Percentiles rank a stretch among this genome's conserved stretches.
Evolutionary conservation across 1,140 invertebrate species (phyloP).

Genomic region (Protaetia brevitarsis): DNA sequence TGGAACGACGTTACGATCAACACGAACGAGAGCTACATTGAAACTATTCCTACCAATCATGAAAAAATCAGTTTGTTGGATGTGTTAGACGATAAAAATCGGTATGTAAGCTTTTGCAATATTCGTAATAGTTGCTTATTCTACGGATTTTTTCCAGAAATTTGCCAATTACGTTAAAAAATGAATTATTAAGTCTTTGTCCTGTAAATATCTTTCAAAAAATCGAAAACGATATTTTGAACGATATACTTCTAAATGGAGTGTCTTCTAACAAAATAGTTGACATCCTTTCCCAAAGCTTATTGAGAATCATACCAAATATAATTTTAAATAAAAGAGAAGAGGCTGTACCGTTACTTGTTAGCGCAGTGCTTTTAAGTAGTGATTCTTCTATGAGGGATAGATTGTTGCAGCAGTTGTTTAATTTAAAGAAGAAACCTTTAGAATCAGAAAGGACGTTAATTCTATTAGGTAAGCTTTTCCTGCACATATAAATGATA

Average conservation of each 20-base stretch:
- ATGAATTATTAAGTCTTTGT: conserved; percentile 53
- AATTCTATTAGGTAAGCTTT: conserved; percentile 59
- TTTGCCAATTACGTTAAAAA: conserved; percentile 45
- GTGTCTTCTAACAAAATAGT: conserved; percentile 49
- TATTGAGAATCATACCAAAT: conserved; percentile 67
- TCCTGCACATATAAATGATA: neutral
- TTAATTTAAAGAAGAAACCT: conserved; percentile 75
- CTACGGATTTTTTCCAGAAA: conserved; percentile 23
- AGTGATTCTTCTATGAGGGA: conserved; percentile 60
- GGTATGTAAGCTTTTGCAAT: neutral
- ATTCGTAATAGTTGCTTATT: neutral
- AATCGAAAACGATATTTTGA: conserved; percentile 43
- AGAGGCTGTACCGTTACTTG: conserved; percentile 69
- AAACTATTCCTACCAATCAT: conserved; percentile 8
- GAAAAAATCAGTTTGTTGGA: conserved; percentile 19
- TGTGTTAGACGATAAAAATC: neutral
- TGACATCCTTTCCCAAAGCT: conserved; percentile 50
- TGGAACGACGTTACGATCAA: conserved; percentile 41
- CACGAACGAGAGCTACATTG: conserved; percentile 20
- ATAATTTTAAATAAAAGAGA: conserved; percentile 68
- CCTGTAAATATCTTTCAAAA: conserved; percentile 45
- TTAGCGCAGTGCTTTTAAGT: conserved; percentile 65
- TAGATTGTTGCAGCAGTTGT: conserved; percentile 65
- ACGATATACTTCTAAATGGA: conserved; percentile 49
- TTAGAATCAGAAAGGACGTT: conserved; percentile 66